phyloP scores from a whole-genome alignment of 2,797 vertebrate species.

The Notoglanidium macrostoma region DNA sequence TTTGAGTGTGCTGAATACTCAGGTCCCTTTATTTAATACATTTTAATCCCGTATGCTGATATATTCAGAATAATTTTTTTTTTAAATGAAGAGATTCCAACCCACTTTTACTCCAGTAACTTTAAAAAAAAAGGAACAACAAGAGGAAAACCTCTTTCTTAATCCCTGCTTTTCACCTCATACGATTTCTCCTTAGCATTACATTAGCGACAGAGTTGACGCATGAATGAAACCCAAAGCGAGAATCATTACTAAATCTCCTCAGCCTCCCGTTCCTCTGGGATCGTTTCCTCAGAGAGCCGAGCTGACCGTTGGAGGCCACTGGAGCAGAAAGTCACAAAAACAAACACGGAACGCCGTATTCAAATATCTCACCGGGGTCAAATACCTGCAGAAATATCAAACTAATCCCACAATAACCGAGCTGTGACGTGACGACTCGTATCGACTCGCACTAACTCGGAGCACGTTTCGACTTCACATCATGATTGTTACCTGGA shows the following conservation, averaged over 20 bases:
- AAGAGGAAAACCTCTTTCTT: background rate
- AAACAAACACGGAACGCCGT: conserved; percentile 12
- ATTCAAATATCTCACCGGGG: background rate
- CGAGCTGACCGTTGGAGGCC: conserved; percentile 23
- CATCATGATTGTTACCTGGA: background rate
- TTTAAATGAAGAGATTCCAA: background rate
- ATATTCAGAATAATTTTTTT: background rate
- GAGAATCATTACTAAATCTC: background rate
- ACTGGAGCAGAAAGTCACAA: conserved; percentile 28
- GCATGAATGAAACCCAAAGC: background rate
- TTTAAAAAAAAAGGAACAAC: background rate
- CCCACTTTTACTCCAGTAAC: background rate
- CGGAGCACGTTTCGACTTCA: background rate
- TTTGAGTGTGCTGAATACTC: background rate
- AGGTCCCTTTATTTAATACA: background rate
- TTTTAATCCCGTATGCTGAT: background rate
- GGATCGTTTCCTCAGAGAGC: background rate
- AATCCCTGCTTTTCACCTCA: background rate
- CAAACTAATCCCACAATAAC: background rate
- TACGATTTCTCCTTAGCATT: background rate
- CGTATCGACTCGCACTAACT: background rate
- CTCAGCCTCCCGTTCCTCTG: background rate
- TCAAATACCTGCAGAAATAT: background rate
- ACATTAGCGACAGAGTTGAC: background rate
- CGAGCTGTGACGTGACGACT: background rate